Evolutionary conservation across 2,888 invertebrate species (phyloP), one percentile per base, ranked within the genome.

Genomic region (Frankliniella intonsa): DNA sequence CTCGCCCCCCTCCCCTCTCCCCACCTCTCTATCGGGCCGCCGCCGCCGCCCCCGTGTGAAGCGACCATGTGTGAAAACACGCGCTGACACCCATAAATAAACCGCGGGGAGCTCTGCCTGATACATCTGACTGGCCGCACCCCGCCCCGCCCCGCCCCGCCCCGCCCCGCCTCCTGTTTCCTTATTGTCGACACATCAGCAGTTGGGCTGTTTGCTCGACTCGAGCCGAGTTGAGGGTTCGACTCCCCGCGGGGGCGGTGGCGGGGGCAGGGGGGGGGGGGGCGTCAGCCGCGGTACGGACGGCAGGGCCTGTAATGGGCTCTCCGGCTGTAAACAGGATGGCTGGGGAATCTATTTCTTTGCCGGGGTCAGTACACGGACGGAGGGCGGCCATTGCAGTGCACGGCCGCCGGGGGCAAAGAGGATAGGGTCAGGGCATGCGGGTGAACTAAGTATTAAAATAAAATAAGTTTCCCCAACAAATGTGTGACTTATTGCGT

Each of bases 41-140:
- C 19, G 62, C 62, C 14, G 62, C 62, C 17, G 11, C 19, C 62
- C 7, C 7, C 62, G 62, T n/a, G n/a, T 55, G 55, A 12, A 55
- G 55, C 65, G n/a, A 22, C 69, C 11, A n/a, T 22, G 22, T 69
- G n/a, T 22, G 11, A 22, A n/a, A 69, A 69, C 69, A n/a, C 69
- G 22, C 69, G 69, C 69, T 22, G 69, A 69, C 69, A 69, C 69
- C 22, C 69, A 22, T 69, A 69, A 69, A 69, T 69, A 69, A 69
- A 69, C 69, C 22, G 69, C 69, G 22, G 38, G 38, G 38, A 38
- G 38, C 38, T 38, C 38, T 38, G 38, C 38, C 22, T 69, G 69
- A 69, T 69, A 69, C 69, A 69, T 62, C 69, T 69, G 69, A 22
- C 7, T 17, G 22, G 69, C 19, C 62, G 62, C 51, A n/a, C n/a